A percentile compares a stretch with the other conserved stretches of the same genome.
Evolutionary conservation across 2,888 invertebrate species (phyloP).

Genomic region (Drosophila kuntzei): DNA sequence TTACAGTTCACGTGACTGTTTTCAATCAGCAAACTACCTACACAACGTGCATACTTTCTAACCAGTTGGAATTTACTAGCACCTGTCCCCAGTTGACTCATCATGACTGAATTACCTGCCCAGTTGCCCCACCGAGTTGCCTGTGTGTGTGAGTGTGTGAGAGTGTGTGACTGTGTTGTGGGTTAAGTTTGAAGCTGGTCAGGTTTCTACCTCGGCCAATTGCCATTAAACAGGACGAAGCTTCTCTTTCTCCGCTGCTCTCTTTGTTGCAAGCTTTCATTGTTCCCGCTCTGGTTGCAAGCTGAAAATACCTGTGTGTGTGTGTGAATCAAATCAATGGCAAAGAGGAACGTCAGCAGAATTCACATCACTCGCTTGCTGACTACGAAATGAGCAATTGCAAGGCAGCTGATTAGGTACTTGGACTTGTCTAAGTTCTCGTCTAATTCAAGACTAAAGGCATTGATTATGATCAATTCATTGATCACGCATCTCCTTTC

Average conservation of each 20-base stretch:
- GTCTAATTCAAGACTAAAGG: neutral
- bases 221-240: slow-evolving; percentile 12
- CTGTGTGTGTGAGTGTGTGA: slow-evolving; percentile 6
- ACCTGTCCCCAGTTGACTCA: slow-evolving; percentile 29
- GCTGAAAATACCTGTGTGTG: neutral
- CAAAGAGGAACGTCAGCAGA: slow-evolving; percentile 38
- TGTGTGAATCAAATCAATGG: slow-evolving; percentile 32
- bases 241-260: neutral
- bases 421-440: neutral
- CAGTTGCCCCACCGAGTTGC: neutral
- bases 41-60: slow-evolving; percentile 16
- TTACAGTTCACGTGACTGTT: slow-evolving; percentile 34
- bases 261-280: slow-evolving; percentile 33
- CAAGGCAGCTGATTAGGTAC: slow-evolving; percentile 3
- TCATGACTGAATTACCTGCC: too few relatives aligned
- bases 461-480: neutral
- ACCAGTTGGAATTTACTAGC: slow-evolving; percentile 17
- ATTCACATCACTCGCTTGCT: slow-evolving; percentile 13
- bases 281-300: slow-evolving; percentile 30
- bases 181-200: slow-evolving; percentile 22
- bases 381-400: slow-evolving; percentile 37
- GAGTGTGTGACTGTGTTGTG: slow-evolving; percentile 1
- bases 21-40: slow-evolving; percentile 26
- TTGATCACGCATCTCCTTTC: too few relatives aligned
- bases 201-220: slow-evolving; percentile 8